phyloP scores from a whole-genome alignment of 2,888 invertebrate species.

The Eilema griseolum region DNA sequence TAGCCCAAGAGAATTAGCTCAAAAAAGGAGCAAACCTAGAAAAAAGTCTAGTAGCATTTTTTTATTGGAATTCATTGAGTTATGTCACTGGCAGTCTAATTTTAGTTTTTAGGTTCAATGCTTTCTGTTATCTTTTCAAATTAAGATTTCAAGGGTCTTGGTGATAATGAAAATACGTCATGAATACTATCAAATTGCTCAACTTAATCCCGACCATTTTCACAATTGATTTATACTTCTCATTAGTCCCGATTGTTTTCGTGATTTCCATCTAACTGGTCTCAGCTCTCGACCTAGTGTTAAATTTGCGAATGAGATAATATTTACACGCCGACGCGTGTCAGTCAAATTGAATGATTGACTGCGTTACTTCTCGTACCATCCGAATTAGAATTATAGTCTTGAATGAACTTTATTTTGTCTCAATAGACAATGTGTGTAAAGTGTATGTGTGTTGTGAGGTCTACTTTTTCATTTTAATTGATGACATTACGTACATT shows the following conservation, averaged over 20 bases:
- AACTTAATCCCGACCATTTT: not conserved
- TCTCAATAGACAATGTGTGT: not conserved
- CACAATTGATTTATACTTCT: conserved; percentile 8
- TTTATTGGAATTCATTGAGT: too few species aligned
- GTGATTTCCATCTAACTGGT: not conserved
- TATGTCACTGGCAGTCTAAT: too few species aligned
- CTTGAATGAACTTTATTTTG: conserved; percentile 5
- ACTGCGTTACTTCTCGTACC: not conserved
- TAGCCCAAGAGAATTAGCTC: too few species aligned
- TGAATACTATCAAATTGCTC: not conserved
- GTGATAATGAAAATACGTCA: not conserved
- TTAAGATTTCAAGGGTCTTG: not conserved
- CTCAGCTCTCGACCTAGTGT: not conserved
- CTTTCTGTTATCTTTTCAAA: too few species aligned
- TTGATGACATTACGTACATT: not conserved
- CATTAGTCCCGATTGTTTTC: conserved; percentile 8
- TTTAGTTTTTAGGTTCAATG: too few species aligned
- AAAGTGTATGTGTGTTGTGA: not conserved
- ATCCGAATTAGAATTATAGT: conserved; percentile 9
- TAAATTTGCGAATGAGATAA: conserved; percentile 4
- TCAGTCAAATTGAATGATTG: conserved; percentile 14
- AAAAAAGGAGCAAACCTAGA: too few species aligned
- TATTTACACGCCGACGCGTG: conserved; percentile 17
- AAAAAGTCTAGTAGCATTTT: too few species aligned
- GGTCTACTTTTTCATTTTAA: too few species aligned